These are phyloP conservation scores for Homalodisca vitripennis DNA, from an alignment of 1,140 invertebrate genomes.

Conservation along the genomic window DNA sequence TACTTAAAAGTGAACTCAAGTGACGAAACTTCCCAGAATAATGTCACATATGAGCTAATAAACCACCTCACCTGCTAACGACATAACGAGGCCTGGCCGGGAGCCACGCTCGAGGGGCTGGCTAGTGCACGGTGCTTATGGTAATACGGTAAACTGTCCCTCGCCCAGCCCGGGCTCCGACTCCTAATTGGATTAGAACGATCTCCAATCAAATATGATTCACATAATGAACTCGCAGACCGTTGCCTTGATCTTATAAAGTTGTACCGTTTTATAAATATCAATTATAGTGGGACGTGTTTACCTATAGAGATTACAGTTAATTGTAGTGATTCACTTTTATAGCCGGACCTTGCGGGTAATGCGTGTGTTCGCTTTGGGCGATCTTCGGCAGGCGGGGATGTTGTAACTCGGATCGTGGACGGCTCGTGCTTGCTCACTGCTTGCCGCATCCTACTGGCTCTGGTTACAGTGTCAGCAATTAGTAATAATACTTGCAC, in stretches of 20 bases:
- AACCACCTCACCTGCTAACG: too few species aligned
- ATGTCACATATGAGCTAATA: too few species aligned
- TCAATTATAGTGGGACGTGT: slow-evolving; percentile 17
- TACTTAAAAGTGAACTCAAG: too few species aligned
- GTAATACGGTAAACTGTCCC: background rate
- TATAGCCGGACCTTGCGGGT: background rate
- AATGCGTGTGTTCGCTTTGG: background rate
- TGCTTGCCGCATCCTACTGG: too few species aligned
- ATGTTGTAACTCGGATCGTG: too few species aligned
- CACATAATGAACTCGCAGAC: background rate
- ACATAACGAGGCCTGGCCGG: background rate
- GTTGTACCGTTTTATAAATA: slow-evolving; percentile 10
- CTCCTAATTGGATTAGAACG: slow-evolving; percentile 8
- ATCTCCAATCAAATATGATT: slow-evolving; percentile 20
- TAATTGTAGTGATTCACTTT: slow-evolving; percentile 19
- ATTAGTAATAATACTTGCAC: too few species aligned
- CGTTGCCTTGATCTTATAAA: slow-evolving; percentile 21
- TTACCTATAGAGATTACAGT: slow-evolving; percentile 11
- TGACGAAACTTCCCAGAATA: too few species aligned
- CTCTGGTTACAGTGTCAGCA: too few species aligned
- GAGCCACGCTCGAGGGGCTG: background rate
- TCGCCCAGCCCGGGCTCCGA: background rate
- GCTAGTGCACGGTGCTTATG: slow-evolving; percentile 7
- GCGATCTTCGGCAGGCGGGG: background rate
- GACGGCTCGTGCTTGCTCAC: too few species aligned